Evolutionary conservation across 1,140 invertebrate genomes (phyloP).

Genomic region (Nebria ingens): DNA sequence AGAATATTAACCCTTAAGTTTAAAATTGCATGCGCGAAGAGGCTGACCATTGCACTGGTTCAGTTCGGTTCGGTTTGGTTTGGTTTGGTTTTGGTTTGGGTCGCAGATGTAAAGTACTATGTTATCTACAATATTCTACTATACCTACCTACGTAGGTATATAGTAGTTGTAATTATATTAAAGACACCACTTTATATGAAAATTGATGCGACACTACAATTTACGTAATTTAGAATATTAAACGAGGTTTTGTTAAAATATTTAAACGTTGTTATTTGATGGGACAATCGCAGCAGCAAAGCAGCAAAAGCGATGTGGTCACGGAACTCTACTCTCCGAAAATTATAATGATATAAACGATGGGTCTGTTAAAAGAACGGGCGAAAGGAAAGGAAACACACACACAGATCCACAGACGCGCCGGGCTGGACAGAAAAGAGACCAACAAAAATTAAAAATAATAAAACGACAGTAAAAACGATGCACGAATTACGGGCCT

Average conservation of each 20-base stretch:
- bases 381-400: too few relatives aligned
- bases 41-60: too few relatives aligned
- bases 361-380: neutral
- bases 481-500: neutral
- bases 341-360: slow-evolving; percentile 10
- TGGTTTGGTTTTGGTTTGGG: too few relatives aligned
- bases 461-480: too few relatives aligned
- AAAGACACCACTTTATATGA: slow-evolving; percentile 9
- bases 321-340: slow-evolving; percentile 2
- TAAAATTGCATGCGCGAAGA: too few relatives aligned
- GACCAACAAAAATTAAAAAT: neutral
- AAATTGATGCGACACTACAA: slow-evolving; percentile 8
- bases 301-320: neutral
- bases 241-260: slow-evolving; percentile 3
- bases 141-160: neutral
- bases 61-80: too few relatives aligned
- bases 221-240: slow-evolving; percentile 6
- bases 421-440: neutral
- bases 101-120: too few relatives aligned
- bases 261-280: slow-evolving; percentile 9
- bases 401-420: neutral
- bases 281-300: slow-evolving; percentile 1
- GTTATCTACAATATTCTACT: too few relatives aligned
- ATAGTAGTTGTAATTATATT: slow-evolving; percentile 8
- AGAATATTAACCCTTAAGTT: too few relatives aligned